Base-by-base conservation (phyloP, 37 sponge, comb jelly and placozoan species). In the Petrosia ficiformis region DNA sequence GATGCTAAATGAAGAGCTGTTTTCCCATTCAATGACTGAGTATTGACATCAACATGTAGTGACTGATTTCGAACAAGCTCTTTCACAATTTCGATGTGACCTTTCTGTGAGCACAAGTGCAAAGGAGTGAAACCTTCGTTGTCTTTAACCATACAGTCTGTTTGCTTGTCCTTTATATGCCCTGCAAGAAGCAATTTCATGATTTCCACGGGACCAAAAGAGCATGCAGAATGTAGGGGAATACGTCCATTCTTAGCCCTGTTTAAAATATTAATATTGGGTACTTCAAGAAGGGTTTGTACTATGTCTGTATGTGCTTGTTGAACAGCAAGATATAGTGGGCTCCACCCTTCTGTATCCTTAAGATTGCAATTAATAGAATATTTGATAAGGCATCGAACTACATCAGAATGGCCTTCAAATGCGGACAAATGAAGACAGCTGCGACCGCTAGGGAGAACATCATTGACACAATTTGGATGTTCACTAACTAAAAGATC, bases 51-150 rank as follows among this genome's bases (percentile, higher is more conserved):
- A 2, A 84, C 84, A 4, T 75, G 76, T 36, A 73, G 71, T 36
- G 68, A 65, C n/a, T n/a, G n/a, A n/a, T n/a, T n/a, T n/a, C 4
- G 11, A 28, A 86, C 68, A 25, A 92, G 70, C 57, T 44, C 67
- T 24, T 77, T 35, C 16, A 85, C 90, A 11, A 90, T 77, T 25
- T 84, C 86, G 41, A 81, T n/a, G n/a, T n/a, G n/a, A n/a, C n/a
- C n/a, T n/a, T n/a, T n/a, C n/a, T n/a, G n/a, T n/a, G n/a, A n/a
- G n/a, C n/a, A n/a, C n/a, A n/a, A n/a, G n/a, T n/a, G n/a, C n/a
- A n/a, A n/a, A n/a, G n/a, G n/a, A n/a, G 90, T 84, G 85, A 85
- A 89, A 4, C 90, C 90, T 31, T 89, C 84, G 68, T 84, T 85
- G 36, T 89, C 90, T 56, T 39, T 54, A 25, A 84, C 61, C 42